Conservation (phyloP, 2,888 invertebrate genomes). For the Xylota segnis region DNA sequence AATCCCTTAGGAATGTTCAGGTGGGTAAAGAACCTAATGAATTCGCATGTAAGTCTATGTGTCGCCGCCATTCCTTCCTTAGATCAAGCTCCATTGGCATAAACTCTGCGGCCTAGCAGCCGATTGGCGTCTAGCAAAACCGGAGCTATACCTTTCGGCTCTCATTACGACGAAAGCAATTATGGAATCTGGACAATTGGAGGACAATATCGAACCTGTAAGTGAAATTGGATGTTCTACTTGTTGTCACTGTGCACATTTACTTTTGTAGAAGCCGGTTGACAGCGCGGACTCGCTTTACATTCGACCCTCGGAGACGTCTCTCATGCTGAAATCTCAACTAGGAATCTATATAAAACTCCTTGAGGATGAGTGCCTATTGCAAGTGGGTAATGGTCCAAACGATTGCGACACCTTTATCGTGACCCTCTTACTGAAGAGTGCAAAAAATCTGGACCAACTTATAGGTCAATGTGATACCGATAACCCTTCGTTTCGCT, state of each 20-base stretch:
- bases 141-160: conserved; percentile 87
- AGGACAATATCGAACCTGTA: conserved; percentile 79
- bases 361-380: conserved; percentile 81
- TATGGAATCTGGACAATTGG: conserved; percentile 79
- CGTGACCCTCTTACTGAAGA: conserved; percentile 80
- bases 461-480: conserved; percentile 78
- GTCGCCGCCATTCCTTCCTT: conserved; percentile 79
- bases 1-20: conserved; percentile 85
- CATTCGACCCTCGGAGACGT: conserved; percentile 77
- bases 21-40: conserved; percentile 19
- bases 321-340: conserved; percentile 82
- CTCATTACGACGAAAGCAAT: conserved; percentile 86
- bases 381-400: conserved; percentile 82
- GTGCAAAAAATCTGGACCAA: conserved; percentile 79
- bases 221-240: conserved; percentile 34
- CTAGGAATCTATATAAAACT: conserved; percentile 82
- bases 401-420: conserved; percentile 82
- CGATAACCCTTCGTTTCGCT: conserved; percentile 69
- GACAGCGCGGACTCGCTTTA: conserved; percentile 50
- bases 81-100: conserved; percentile 87
- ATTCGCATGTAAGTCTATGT: neutral
- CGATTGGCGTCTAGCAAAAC: conserved; percentile 87
- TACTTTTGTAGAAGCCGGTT: conserved; percentile 73
- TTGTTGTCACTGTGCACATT: neutral
- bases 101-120: conserved; percentile 86